Evolutionary conservation across 2,797 vertebrate genomes (phyloP).

Genomic region (Loriculus beryllinus): DNA sequence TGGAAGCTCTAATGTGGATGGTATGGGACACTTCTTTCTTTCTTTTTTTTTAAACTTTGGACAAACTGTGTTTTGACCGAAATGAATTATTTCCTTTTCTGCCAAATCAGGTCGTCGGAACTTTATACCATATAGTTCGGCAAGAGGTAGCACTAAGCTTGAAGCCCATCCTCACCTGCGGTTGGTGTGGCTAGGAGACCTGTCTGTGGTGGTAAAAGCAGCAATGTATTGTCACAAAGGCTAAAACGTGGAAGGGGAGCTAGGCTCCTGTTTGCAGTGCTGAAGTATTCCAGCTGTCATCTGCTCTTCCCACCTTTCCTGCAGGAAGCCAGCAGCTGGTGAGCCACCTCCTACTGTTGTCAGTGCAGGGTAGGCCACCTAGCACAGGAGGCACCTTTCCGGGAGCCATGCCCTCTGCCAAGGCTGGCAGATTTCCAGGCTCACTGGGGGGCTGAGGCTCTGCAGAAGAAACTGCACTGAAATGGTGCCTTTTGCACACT

Average conservation of each 20-base stretch:
- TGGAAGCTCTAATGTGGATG: neutral
- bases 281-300: neutral
- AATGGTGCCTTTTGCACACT: neutral
- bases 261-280: neutral
- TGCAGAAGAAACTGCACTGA: neutral
- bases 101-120: neutral
- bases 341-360: neutral
- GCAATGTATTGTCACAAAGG: neutral
- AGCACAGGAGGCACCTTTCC: neutral
- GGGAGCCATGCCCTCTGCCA: accelerated
- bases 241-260: neutral
- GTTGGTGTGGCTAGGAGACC: neutral
- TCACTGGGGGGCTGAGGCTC: neutral
- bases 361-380: accelerated
- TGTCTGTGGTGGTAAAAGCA: neutral
- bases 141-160: neutral
- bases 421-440: slow-evolving; percentile 22
- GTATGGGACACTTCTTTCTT: accelerated
- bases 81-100: neutral
- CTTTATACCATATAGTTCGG: neutral
- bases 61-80: neutral
- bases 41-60: neutral
- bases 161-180: neutral
- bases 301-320: neutral
- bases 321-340: neutral